Evolutionary conservation across 1,140 invertebrate species (phyloP).

Genomic region (Neocloeon triangulifer): DNA sequence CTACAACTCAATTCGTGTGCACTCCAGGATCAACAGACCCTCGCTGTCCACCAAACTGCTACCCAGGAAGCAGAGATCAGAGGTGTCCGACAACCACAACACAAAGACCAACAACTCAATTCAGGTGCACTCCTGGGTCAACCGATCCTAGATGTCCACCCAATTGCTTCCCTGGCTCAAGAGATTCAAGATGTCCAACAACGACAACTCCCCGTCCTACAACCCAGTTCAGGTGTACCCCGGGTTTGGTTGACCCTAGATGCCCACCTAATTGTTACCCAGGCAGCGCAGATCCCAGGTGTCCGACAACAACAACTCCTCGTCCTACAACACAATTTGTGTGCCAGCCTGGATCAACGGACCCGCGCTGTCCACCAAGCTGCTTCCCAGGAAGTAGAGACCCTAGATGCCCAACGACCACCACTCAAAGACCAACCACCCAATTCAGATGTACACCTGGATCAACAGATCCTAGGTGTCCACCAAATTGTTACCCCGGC

Average conservation of each 20-base stretch:
- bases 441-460: slow-evolving; percentile 8
- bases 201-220: slow-evolving; percentile 6
- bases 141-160: slow-evolving; percentile 15
- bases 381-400: slow-evolving; percentile 9
- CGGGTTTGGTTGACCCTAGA: slow-evolving; percentile 9
- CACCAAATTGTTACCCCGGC: slow-evolving; percentile 16
- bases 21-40: slow-evolving; percentile 17
- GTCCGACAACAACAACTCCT: slow-evolving; percentile 11
- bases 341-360: slow-evolving; percentile 11
- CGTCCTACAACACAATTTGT: slow-evolving; percentile 1
- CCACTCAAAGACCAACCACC: slow-evolving; percentile 12
- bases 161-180: slow-evolving; percentile 15
- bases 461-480: slow-evolving; percentile 10
- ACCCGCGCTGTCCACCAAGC: slow-evolving; percentile 7
- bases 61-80: slow-evolving; percentile 16
- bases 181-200: slow-evolving; percentile 14
- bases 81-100: no score
- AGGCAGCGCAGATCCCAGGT: slow-evolving; percentile 12
- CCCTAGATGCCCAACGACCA: no score
- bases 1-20: slow-evolving; percentile 12
- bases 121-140: slow-evolving; percentile 16
- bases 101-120: no score
- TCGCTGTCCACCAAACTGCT: slow-evolving; percentile 11
- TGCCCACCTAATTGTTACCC: slow-evolving; percentile 9
- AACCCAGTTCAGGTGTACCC: slow-evolving; percentile 2